phyloP scores from a whole-genome alignment of 2,113 vertebrate genomes.

The Phalacrocorax carbo region DNA sequence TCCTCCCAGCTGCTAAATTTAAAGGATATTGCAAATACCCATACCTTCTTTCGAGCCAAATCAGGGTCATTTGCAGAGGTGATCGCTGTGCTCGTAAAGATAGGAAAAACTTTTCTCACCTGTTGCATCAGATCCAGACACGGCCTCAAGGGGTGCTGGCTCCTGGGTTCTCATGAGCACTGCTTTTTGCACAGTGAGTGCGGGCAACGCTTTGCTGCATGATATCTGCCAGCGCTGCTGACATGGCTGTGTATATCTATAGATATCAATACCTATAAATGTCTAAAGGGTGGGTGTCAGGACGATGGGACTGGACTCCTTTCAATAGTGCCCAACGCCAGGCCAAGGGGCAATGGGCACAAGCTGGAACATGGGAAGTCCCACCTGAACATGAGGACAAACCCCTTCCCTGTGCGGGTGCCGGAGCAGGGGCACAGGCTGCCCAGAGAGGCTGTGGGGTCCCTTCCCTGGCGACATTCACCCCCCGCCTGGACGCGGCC shows the following conservation, averaged over 20 bases:
- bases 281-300: too few relatives aligned
- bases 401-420: too few relatives aligned
- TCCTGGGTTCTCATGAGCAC: not conserved
- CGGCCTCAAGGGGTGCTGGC: not conserved
- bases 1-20: not conserved
- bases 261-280: too few relatives aligned
- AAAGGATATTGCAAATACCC: not conserved
- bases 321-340: too few relatives aligned
- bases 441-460: too few relatives aligned
- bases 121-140: not conserved
- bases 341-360: too few relatives aligned
- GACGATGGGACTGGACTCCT: too few relatives aligned
- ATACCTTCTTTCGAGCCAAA: not conserved
- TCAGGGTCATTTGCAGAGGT: not conserved
- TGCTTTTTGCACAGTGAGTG: not conserved
- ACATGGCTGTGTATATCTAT: not conserved
- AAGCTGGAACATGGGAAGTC: too few relatives aligned
- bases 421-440: too few relatives aligned
- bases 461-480: too few relatives aligned
- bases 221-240: not conserved
- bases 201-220: not conserved
- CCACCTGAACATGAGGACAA: too few relatives aligned
- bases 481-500: too few relatives aligned
- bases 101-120: not conserved
- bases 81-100: accelerated